Conservation (phyloP, 2,888 invertebrate genomes). For the Hyalella azteca region DNA sequence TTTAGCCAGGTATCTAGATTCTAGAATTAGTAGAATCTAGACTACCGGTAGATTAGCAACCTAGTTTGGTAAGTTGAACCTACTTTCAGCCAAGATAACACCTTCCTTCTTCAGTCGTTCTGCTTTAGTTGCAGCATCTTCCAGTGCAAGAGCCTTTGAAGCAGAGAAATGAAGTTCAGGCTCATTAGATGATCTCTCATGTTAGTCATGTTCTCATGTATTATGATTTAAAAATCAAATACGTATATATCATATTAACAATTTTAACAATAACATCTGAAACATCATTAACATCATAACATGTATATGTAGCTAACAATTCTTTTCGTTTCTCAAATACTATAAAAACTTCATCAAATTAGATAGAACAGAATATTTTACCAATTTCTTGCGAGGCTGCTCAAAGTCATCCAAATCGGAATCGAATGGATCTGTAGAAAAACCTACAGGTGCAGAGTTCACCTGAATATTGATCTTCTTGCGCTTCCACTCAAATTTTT, state of each 20-base stretch:
- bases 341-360: background rate
- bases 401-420: background rate
- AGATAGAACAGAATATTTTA: background rate
- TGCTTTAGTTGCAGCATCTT: constrained; percentile 49
- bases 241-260: too few species aligned
- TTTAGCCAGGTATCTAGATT: too few species aligned
- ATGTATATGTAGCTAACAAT: too few species aligned
- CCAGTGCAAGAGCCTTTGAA: constrained; percentile 46
- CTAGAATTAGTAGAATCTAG: too few species aligned
- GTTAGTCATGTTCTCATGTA: too few species aligned
- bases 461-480: background rate
- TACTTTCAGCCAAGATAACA: constrained; percentile 51
- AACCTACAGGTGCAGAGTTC: background rate
- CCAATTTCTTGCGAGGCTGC: background rate
- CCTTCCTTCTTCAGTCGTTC: constrained; percentile 55
- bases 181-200: too few species aligned
- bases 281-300: too few species aligned
- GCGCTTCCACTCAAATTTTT: constrained; percentile 5
- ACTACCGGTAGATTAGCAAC: too few species aligned
- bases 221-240: too few species aligned
- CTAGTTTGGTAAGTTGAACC: constrained; percentile 58
- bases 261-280: too few species aligned
- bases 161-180: too few species aligned
- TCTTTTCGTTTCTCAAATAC: too few species aligned
- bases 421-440: background rate